These are phyloP conservation scores for Eidolon dupreanum DNA, from an alignment of 2,797 vertebrate species.

Conservation along the genomic window DNA sequence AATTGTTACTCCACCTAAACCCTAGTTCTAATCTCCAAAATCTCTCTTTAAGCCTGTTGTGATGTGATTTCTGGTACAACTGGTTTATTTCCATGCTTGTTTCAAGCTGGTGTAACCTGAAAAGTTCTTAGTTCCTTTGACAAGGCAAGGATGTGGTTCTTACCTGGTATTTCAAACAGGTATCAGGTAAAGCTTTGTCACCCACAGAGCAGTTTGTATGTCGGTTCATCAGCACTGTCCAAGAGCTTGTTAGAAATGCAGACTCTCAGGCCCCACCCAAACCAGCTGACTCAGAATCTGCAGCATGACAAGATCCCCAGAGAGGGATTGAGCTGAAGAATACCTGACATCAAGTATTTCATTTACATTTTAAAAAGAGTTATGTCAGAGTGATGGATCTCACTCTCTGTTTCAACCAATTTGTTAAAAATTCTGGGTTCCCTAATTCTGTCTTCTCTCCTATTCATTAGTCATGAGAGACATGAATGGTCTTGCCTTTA, in stretches of 20 bases:
- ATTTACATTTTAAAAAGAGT: neutral
- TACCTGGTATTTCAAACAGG: neutral
- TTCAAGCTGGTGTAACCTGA: slow-evolving; percentile 53
- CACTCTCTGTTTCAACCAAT: neutral
- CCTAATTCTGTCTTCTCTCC: neutral
- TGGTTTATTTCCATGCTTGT: neutral
- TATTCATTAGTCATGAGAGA: neutral
- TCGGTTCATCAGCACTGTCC: neutral
- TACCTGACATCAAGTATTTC: neutral
- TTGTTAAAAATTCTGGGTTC: neutral
- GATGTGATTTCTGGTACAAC: slow-evolving; percentile 39
- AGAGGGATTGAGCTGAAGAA: neutral
- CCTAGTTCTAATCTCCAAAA: slow-evolving; percentile 40
- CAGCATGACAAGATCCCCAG: neutral
- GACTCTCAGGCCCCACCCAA: neutral
- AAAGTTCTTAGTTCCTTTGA: slow-evolving; percentile 41
- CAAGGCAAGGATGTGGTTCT: neutral
- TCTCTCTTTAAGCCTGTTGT: slow-evolving; percentile 23
- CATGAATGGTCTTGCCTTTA: neutral
- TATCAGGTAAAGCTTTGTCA: neutral
- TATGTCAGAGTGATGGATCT: neutral
- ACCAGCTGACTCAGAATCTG: neutral
- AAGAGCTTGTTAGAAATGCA: neutral
- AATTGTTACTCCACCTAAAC: slow-evolving; percentile 45
- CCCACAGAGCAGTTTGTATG: neutral